Conservation (phyloP, 2,888 invertebrate species). For the Heteromyza rotundicornis region DNA sequence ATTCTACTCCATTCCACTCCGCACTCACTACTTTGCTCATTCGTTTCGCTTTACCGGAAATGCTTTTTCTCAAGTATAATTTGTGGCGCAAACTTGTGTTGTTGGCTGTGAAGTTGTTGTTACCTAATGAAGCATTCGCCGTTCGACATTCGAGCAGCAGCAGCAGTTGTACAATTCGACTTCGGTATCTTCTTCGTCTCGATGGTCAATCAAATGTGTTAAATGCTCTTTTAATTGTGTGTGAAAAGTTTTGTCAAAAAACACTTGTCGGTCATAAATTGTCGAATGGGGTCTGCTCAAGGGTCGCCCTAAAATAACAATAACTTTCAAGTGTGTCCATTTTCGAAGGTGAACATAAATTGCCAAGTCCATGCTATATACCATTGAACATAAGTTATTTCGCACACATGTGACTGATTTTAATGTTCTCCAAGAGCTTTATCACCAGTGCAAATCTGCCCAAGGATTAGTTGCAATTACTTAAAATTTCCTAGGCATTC, state of each 20-base stretch:
- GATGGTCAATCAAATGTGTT: not conserved
- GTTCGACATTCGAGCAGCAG: not conserved
- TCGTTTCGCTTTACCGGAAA: not conserved
- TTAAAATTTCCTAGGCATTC: too few species aligned
- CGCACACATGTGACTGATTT: too few species aligned
- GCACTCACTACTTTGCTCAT: not conserved
- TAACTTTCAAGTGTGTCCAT: too few species aligned
- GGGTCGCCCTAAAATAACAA: too few species aligned
- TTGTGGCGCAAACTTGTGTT: not conserved
- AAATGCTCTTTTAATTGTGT: not conserved
- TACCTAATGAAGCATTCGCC: not conserved
- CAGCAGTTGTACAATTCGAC: not conserved
- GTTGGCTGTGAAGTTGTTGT: not conserved
- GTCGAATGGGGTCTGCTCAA: not conserved
- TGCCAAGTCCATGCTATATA: too few species aligned
- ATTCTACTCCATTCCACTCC: too few species aligned
- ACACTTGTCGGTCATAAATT: slow-evolving; percentile 1
- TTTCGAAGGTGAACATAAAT: too few species aligned
- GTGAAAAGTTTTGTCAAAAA: not conserved
- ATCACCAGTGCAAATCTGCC: too few species aligned
- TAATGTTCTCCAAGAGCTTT: too few species aligned
- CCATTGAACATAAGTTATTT: too few species aligned
- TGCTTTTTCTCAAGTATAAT: not conserved
- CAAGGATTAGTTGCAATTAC: too few species aligned
- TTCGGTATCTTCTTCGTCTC: not conserved